Evolutionary conservation across 2,888 invertebrate genomes (phyloP).

Genomic region (Anoplius nigerrimus): DNA sequence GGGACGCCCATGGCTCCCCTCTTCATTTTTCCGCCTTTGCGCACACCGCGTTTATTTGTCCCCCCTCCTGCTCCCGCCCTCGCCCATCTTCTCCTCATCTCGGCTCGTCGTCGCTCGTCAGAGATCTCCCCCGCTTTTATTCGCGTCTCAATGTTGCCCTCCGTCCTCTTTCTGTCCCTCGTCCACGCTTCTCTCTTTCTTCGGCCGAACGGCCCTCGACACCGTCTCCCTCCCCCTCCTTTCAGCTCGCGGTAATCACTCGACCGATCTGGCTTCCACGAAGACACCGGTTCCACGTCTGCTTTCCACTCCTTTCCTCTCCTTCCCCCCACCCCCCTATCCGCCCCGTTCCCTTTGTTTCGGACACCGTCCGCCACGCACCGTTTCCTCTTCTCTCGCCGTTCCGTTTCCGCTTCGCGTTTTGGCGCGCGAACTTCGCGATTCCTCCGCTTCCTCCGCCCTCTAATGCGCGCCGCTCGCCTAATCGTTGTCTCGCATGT

Average conservation of each 20-base stretch:
- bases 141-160: background rate
- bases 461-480: constrained; percentile 28
- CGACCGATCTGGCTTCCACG: constrained; percentile 26
- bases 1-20: too few species aligned
- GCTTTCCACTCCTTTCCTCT: background rate
- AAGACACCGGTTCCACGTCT: constrained; percentile 3
- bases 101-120: too few species aligned
- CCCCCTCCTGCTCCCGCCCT: too few species aligned
- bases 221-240: background rate
- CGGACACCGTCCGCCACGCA: too few species aligned
- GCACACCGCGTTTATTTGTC: background rate
- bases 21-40: constrained; percentile 5
- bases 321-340: background rate
- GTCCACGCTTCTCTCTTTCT: background rate
- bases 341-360: background rate
- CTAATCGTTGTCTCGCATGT: constrained; percentile 58
- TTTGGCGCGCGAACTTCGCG: background rate
- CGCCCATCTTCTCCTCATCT: too few species aligned
- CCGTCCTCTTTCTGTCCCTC: background rate
- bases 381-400: background rate
- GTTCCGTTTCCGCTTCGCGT: constrained; percentile 3
- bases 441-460: constrained; percentile 29
- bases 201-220: background rate
- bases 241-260: constrained; percentile 29
- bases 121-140: constrained; percentile 1